These are phyloP conservation scores for Pterostichus madidus DNA, from an alignment of 2,888 invertebrate species.

Conservation along the genomic window DNA sequence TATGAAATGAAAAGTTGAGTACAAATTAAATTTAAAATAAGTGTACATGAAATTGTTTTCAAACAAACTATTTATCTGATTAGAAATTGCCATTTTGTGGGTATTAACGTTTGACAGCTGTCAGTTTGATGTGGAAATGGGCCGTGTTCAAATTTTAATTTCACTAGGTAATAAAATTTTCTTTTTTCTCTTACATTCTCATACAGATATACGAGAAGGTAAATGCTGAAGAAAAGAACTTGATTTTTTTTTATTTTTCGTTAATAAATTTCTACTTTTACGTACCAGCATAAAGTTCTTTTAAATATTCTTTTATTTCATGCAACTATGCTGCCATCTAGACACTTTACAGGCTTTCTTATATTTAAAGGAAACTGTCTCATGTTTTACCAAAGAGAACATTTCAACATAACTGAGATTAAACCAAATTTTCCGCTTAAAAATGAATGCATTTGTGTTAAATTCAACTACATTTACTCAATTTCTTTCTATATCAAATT, in stretches of 20 bases:
- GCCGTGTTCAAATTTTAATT: constrained; percentile 18
- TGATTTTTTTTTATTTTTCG: constrained; percentile 41
- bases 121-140: constrained; percentile 13
- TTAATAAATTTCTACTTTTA: constrained; percentile 52
- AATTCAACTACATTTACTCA: constrained; percentile 6
- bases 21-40: constrained; percentile 33
- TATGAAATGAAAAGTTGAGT: constrained; percentile 38
- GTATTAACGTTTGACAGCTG: constrained; percentile 42
- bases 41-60: constrained; percentile 41
- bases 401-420: constrained; percentile 46
- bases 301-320: constrained; percentile 55
- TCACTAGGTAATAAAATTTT: constrained; percentile 35
- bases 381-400: constrained; percentile 49
- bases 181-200: constrained; percentile 5
- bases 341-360: constrained; percentile 46
- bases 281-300: constrained; percentile 52
- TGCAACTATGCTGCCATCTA: constrained; percentile 47
- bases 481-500: constrained; percentile 23
- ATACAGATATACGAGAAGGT: constrained; percentile 18
- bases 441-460: constrained; percentile 29
- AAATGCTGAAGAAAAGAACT: constrained; percentile 21
- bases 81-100: constrained; percentile 29
- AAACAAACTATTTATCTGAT: constrained; percentile 45
- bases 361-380: constrained; percentile 51
- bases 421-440: constrained; percentile 46